Evolutionary conservation across 2,888 invertebrate genomes (phyloP).

Genomic region (Anoplius nigerrimus): DNA sequence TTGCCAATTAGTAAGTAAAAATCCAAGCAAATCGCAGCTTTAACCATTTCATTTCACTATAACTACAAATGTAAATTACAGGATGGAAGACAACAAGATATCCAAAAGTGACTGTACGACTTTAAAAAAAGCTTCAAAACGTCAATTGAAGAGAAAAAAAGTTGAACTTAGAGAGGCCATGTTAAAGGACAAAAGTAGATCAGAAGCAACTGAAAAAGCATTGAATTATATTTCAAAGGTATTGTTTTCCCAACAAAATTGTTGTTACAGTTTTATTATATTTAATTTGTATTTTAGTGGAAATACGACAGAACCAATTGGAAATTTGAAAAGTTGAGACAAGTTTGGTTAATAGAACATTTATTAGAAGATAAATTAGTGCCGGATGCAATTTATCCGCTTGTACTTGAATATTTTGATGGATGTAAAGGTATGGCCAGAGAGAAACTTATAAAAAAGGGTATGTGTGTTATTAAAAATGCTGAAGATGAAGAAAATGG

Average conservation of each 20-base stretch:
- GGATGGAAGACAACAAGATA: slow-evolving; percentile 37
- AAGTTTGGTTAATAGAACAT: slow-evolving; percentile 85
- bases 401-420: slow-evolving; percentile 83
- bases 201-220: slow-evolving; percentile 79
- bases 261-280: background rate
- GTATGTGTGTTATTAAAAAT: slow-evolving; percentile 81
- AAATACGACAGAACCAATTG: slow-evolving; percentile 82
- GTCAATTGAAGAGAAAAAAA: slow-evolving; percentile 82
- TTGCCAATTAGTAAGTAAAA: too few relatives aligned
- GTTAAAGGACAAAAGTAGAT: slow-evolving; percentile 77
- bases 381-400: slow-evolving; percentile 80
- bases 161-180: slow-evolving; percentile 78
- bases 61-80: slow-evolving; percentile 13
- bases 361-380: slow-evolving; percentile 80
- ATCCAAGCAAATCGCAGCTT: too few relatives aligned
- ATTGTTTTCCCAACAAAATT: background rate
- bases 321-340: slow-evolving; percentile 88
- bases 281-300: slow-evolving; percentile 77
- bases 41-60: too few relatives aligned
- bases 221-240: slow-evolving; percentile 80
- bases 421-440: slow-evolving; percentile 83
- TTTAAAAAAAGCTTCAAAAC: slow-evolving; percentile 78
- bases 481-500: slow-evolving; percentile 76
- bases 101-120: background rate
- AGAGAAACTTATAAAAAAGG: slow-evolving; percentile 79